Percentiles rank a stretch among this genome's conserved stretches.
Conservation (phyloP, 2,888 invertebrate genomes). For the Pseudoips prasinana region DNA sequence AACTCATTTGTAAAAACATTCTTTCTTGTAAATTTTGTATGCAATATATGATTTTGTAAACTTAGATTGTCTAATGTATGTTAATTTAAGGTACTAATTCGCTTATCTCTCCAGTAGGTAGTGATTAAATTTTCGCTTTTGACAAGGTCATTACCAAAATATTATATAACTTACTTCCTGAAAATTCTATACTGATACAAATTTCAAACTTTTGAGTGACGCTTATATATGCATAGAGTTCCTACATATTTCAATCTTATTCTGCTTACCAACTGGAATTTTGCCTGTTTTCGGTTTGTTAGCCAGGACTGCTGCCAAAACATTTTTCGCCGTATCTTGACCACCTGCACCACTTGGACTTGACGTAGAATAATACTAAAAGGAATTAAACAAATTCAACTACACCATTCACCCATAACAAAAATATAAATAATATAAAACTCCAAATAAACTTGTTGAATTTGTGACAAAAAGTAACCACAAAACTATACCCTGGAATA, state of each 20-base stretch:
- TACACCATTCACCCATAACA: constrained; percentile 6
- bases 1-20: no score
- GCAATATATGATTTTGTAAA: no score
- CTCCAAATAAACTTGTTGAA: constrained; percentile 5
- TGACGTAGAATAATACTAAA: constrained; percentile 61
- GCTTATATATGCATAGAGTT: no score
- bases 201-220: background rate
- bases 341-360: constrained; percentile 45
- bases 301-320: constrained; percentile 73
- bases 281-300: constrained; percentile 76
- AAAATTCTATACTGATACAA: constrained; percentile 1
- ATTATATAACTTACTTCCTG: constrained; percentile 43
- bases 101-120: no score
- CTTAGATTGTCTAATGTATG: no score
- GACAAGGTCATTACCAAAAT: constrained; percentile 51
- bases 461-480: background rate
- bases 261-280: constrained; percentile 75
- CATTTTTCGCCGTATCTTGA: constrained; percentile 71
- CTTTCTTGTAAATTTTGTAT: no score
- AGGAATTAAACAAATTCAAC: constrained; percentile 19
- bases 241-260: background rate
- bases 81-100: no score
- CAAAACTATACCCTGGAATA: constrained; percentile 56
- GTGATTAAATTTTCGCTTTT: background rate
- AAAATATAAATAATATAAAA: constrained; percentile 13